Conservation (phyloP, 2,113 vertebrate species). For the pig (Sus scrofa) region DNA sequence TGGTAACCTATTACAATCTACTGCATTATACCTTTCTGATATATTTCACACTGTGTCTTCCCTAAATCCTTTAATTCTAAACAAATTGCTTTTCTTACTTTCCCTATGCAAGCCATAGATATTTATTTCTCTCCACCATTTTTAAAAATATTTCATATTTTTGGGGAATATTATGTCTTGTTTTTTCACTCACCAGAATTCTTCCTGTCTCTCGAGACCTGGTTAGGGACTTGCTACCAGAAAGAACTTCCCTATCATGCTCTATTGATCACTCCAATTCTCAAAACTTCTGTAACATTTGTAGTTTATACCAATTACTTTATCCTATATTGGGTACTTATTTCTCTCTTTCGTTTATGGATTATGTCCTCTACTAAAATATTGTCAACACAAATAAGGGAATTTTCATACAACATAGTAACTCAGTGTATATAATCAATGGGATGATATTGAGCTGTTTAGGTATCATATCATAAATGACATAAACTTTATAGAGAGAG, state of each 20-base stretch:
- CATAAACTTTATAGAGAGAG: neutral
- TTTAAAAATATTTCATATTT: neutral
- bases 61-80: slow-evolving; percentile 2
- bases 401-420: neutral
- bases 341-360: neutral
- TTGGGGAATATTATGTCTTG: neutral
- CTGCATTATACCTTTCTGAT: neutral
- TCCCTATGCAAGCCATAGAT: neutral
- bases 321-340: neutral
- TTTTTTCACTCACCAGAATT: neutral
- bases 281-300: neutral
- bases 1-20: neutral
- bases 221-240: neutral
- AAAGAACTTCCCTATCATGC: neutral
- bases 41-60: neutral
- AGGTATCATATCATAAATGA: neutral
- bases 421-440: neutral
- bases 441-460: neutral
- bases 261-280: neutral
- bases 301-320: neutral
- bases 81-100: neutral
- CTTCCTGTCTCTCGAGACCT: neutral
- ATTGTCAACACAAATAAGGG: neutral
- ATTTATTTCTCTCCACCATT: neutral
- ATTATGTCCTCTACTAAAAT: neutral